These are phyloP conservation scores for Neria commutata DNA, from an alignment of 2,888 invertebrate genomes.

Conservation along the genomic window DNA sequence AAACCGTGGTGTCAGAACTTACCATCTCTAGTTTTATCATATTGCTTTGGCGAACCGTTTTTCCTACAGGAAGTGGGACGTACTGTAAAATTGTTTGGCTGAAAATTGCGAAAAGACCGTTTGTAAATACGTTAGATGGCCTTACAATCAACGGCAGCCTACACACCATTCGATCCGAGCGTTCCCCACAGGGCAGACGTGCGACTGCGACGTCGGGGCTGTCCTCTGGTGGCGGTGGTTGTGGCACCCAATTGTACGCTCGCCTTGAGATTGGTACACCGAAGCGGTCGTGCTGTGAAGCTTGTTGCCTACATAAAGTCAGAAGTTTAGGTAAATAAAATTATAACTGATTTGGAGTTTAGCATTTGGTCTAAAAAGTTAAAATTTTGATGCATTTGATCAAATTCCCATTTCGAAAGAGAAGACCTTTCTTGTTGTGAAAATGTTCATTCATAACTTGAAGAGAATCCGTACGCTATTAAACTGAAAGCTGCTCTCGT, in stretches of 20 bases:
- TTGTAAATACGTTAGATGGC: background rate
- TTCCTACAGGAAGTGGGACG: conserved; percentile 67
- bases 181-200: conserved; percentile 82
- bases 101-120: conserved; percentile 35
- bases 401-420: no score
- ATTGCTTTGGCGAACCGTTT: conserved; percentile 71
- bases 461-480: no score
- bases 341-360: no score
- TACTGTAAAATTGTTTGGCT: conserved; percentile 58
- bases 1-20: conserved; percentile 42
- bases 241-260: conserved; percentile 93
- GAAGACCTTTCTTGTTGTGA: no score
- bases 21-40: conserved; percentile 62
- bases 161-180: conserved; percentile 75
- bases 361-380: no score
- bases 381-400: no score
- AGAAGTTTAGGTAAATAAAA: background rate
- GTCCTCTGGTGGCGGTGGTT: conserved; percentile 90
- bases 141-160: conserved; percentile 3
- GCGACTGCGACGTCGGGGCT: conserved; percentile 85
- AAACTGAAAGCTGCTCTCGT: no score
- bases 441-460: no score
- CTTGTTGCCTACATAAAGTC: conserved; percentile 74
- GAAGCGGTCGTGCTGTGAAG: conserved; percentile 87
- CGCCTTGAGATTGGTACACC: conserved; percentile 88